phyloP scores from a whole-genome alignment of 2,797 vertebrate species.

The Malacoctenus gilli region DNA sequence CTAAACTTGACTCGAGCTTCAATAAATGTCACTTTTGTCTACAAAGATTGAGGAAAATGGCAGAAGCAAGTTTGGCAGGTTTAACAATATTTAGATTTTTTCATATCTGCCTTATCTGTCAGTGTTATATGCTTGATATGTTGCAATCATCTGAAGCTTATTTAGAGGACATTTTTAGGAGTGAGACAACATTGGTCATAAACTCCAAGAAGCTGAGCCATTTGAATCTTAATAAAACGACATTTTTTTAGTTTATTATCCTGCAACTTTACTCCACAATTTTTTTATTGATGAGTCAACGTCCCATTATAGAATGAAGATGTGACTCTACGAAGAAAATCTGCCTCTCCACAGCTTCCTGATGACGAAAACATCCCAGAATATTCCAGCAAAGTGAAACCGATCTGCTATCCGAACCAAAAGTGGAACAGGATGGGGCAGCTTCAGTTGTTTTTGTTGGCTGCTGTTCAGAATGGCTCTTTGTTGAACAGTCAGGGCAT shows the following conservation, averaged over 20 bases:
- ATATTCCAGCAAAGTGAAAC: slow-evolving; percentile 4
- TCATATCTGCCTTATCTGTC: too few species aligned
- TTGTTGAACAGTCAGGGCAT: slow-evolving; percentile 11
- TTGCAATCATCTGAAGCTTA: too few species aligned
- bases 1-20: slow-evolving; percentile 56
- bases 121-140: too few species aligned
- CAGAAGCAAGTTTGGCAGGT: background rate
- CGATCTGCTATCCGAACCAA: background rate
- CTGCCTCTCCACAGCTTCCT: background rate
- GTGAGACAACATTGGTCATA: too few species aligned
- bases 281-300: too few species aligned
- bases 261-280: too few species aligned
- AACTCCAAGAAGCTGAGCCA: too few species aligned
- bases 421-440: slow-evolving; percentile 17
- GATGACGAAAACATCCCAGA: background rate
- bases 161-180: too few species aligned
- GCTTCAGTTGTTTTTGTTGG: slow-evolving; percentile 36
- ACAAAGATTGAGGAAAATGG: slow-evolving; percentile 16
- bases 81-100: background rate
- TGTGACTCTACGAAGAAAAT: background rate
- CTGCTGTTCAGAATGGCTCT: slow-evolving; percentile 37
- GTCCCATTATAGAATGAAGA: too few species aligned
- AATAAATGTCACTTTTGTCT: slow-evolving; percentile 27
- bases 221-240: too few species aligned
- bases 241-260: too few species aligned